Evolutionary conservation across 2,888 invertebrate genomes (phyloP), one percentile per base, ranked within the genome.

Genomic region (Agrotis exclamationis): DNA sequence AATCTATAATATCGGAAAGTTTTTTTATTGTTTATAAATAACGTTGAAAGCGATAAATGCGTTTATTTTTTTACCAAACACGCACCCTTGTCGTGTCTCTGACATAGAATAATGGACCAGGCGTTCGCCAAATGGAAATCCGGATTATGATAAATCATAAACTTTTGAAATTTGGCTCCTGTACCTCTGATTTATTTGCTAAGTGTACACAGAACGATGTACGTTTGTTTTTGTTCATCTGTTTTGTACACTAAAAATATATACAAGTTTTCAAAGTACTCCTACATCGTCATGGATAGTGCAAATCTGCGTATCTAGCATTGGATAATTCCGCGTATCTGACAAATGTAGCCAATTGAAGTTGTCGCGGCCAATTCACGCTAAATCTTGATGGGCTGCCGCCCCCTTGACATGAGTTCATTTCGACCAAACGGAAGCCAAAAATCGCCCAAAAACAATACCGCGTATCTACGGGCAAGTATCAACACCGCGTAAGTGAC

Each of bases 71-170:
- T 94, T 91, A 90, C 89, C 90, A 89, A 89, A 88, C 92, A 93
- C 94, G 93, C 95, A 94, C 93, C 94, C 94, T 93, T 90, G 88
- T 92, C 90, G 91, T 95, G 94, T 91, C 92, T 91, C 87, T 95
- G 95, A 96, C 95, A 90, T 92, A 93, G 94, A 96, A 94, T 95
- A 95, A 95, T 95, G 95, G 95, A 94, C 92, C 92, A 89, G 87
- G 90, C 93, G 92, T 91, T 94, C 93, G 89, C 92, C 93, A 95
- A 95, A 95, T 95, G 94, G 95, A 93, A 94, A 94, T 94, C 90
- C 92, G 92, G 93, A 95, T 95, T 94, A 95, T 95, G 95, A 95
- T 95, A 95, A 95, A 95, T 95, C 95, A 94, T 92, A 94, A 95
- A 95, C 92, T 95, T 95, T 95, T 94, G 94, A 93, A 94, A 94